Conservation (phyloP, 2,113 vertebrate genomes). For the Mormyrus iriodes region DNA sequence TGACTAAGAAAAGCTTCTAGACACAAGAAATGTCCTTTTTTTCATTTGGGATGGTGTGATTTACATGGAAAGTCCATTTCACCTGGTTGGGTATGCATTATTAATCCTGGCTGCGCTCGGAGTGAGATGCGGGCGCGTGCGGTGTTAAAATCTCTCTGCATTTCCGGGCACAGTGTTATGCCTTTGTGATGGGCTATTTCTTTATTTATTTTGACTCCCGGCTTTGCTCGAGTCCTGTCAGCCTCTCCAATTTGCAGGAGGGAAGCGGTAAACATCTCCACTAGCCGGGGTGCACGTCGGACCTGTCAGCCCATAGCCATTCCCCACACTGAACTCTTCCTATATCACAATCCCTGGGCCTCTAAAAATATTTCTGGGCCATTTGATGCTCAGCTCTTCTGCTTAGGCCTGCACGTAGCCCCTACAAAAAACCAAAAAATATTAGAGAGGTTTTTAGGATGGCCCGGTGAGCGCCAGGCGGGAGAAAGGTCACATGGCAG, state of each 20-base stretch:
- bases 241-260: constrained; percentile 25
- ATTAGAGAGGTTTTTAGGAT: constrained; percentile 45
- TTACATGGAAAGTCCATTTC: constrained; percentile 58
- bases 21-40: constrained; percentile 11
- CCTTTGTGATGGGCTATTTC: constrained; percentile 51
- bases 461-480: constrained; percentile 21
- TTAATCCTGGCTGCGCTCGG: constrained; percentile 37
- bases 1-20: constrained; percentile 35
- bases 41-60: constrained; percentile 35
- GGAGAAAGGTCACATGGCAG: not conserved
- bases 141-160: constrained; percentile 52
- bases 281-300: constrained; percentile 37
- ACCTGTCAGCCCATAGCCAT: constrained; percentile 39
- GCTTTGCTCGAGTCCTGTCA: constrained; percentile 36
- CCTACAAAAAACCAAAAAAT: constrained; percentile 31
- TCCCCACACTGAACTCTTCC: constrained; percentile 24
- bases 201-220: constrained; percentile 53
- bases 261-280: constrained; percentile 47
- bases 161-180: constrained; percentile 39
- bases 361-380: constrained; percentile 59
- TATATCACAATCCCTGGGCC: constrained; percentile 42
- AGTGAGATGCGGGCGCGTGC: constrained; percentile 42
- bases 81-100: constrained; percentile 49
- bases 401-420: constrained; percentile 31
- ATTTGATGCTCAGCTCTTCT: constrained; percentile 39